Conservation (phyloP, 1,140 invertebrate species). For the Drosophila rufa region DNA sequence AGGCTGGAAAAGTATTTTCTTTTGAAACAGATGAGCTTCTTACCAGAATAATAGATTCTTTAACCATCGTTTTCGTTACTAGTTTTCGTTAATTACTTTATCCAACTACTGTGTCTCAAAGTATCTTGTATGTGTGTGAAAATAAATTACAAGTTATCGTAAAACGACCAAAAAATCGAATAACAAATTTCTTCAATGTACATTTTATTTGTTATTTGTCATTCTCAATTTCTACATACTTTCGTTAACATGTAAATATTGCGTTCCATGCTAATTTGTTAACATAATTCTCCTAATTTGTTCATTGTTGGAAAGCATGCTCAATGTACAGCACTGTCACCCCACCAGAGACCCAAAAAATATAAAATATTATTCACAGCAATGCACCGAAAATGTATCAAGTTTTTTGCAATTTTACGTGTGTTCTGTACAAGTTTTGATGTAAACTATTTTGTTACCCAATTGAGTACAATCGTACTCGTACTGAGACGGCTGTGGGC, state of each 20-base stretch:
- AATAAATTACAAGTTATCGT: conserved; percentile 68
- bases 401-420: conserved; percentile 64
- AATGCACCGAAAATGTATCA: conserved; percentile 63
- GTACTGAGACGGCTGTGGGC: conserved; percentile 50
- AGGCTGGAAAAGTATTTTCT: conserved; percentile 11
- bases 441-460: conserved; percentile 54
- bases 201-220: conserved; percentile 54
- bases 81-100: conserved; percentile 47
- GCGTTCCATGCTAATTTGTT: conserved; percentile 41
- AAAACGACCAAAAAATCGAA: conserved; percentile 35
- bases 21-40: conserved; percentile 8
- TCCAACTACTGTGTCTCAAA: conserved; percentile 80
- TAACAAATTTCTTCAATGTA: conserved; percentile 48
- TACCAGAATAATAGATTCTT: conserved; percentile 16
- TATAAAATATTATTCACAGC: conserved; percentile 28
- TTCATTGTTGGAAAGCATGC: conserved; percentile 68
- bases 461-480: not conserved
- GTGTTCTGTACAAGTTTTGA: conserved; percentile 57
- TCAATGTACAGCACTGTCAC: conserved; percentile 71
- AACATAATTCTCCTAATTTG: conserved; percentile 26
- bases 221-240: conserved; percentile 41
- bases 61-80: conserved; percentile 26
- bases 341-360: conserved; percentile 15
- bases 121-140: conserved; percentile 86
- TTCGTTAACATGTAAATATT: conserved; percentile 70